A percentile compares a stretch with the other conserved stretches of the same genome.
phyloP scores from a whole-genome alignment of 2,113 vertebrate genomes.

The Phainopepla nitens region DNA sequence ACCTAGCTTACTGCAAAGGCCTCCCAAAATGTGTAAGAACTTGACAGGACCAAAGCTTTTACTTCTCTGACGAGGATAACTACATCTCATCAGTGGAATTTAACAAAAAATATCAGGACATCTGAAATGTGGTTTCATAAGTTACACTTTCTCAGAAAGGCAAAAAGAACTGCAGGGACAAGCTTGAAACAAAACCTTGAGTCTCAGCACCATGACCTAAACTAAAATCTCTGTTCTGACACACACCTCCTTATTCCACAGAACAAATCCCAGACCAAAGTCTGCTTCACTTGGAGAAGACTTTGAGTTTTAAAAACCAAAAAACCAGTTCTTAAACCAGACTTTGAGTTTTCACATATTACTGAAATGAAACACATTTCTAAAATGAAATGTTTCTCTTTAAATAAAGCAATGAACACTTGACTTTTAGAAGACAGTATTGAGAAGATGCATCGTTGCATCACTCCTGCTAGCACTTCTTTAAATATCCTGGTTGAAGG shows the following conservation, averaged over 20 bases:
- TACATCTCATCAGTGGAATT: not conserved
- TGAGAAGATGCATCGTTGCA: not conserved
- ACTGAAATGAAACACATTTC: not conserved
- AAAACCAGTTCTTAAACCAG: not conserved
- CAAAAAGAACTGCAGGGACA: not conserved
- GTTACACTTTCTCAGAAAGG: not conserved
- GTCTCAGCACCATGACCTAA: not conserved
- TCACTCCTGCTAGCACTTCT: slow-evolving; percentile 1
- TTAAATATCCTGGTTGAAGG: slow-evolving; percentile 8
- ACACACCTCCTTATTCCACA: not conserved
- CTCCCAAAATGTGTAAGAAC: not conserved
- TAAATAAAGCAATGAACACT: not conserved
- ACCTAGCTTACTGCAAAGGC: not conserved
- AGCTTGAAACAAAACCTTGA: not conserved
- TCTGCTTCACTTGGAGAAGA: not conserved
- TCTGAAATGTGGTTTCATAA: not conserved
- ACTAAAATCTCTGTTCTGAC: not conserved
- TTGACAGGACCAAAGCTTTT: not conserved
- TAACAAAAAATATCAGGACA: not conserved
- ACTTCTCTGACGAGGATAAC: not conserved
- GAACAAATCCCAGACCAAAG: not conserved
- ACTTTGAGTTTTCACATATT: not conserved
- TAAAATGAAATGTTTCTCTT: not conserved
- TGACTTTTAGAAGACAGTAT: not conserved
- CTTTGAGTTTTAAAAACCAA: too few species aligned